Base-by-base conservation (phyloP, 2,797 vertebrate species). In the Arrhamphus sclerolepis region DNA sequence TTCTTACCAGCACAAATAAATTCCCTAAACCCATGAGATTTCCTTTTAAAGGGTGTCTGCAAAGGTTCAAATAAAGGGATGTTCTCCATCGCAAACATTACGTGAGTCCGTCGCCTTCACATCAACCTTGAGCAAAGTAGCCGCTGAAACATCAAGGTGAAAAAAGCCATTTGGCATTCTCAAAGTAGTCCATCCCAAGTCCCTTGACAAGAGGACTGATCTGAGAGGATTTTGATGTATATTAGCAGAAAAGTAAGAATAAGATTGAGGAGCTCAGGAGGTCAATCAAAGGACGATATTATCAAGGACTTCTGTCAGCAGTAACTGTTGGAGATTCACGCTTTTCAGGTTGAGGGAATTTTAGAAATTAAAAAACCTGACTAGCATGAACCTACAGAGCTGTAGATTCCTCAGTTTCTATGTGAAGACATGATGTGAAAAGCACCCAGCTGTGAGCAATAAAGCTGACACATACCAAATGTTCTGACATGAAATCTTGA, bases 101-200 rank as follows among this genome's bases (percentile, higher is more conserved):
- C 34, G 66, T 66, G 71, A 71, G 54, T 66, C 65, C 21, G 48
- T 78, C 51, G 41, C 54, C 75, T 59, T 71, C 38, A 1, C 56
- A 5, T 26, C 51, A 59, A 87, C 85, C 82, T 85, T 84, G 77
- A 81, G 62, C 48, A 56, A 74, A 61, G 54, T 22, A 24, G 31
- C n/a, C 51, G 61, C 68, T 7, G 44, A 41, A 72, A 83, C 68
- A 80, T 85, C 66, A 84, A 85, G 81, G 76, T 74, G 73, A 59
- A 47, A 24, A 67, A 61, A 59, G 34, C 62, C 3, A 22, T 46
- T 19, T 55, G 42, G 75, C 75, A 58, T 79, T 62, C 54, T 26
- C 44, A 78, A 71, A 55, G 58, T 78, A 62, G 59, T 49, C n/a
- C 1, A 0, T 24, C 20, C 52, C 44, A 13, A 50, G 52, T 85